These are phyloP conservation scores for Panthera leo DNA, from an alignment of 2,113 vertebrate genomes.

Conservation along the genomic window DNA sequence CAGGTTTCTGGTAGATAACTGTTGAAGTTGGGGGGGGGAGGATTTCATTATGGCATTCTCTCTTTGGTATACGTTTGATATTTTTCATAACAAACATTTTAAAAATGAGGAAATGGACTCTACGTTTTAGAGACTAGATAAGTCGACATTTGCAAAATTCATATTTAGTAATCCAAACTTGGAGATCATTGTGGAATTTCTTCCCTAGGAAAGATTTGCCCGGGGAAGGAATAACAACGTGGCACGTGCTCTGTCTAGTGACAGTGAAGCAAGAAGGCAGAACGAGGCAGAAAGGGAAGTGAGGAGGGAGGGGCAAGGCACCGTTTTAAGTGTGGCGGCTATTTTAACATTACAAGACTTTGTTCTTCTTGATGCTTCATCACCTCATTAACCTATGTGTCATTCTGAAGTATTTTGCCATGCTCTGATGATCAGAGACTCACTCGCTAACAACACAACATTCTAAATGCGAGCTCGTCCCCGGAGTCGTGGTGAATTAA, in stretches of 20 bases:
- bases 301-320: slow-evolving; percentile 44
- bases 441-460: slow-evolving; percentile 75
- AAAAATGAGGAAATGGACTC: not conserved
- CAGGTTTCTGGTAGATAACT: not conserved
- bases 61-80: slow-evolving; percentile 1
- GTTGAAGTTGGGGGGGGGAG: not conserved
- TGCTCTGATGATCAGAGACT: slow-evolving; percentile 79
- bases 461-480: slow-evolving; percentile 78
- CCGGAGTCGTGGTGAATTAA: slow-evolving; percentile 75
- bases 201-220: not conserved
- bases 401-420: slow-evolving; percentile 73
- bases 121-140: slow-evolving; percentile 31
- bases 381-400: slow-evolving; percentile 66
- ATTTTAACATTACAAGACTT: slow-evolving; percentile 57
- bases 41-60: not conserved
- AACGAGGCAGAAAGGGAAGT: slow-evolving; percentile 20
- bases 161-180: slow-evolving; percentile 35
- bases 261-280: not conserved
- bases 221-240: not conserved
- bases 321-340: slow-evolving; percentile 20
- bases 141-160: slow-evolving; percentile 9
- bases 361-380: slow-evolving; percentile 67
- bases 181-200: not conserved
- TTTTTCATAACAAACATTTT: not conserved
- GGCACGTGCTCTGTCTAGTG: not conserved